Percentiles rank a stretch among this genome's conserved stretches.
phyloP scores from a whole-genome alignment of 2,888 invertebrate species.

The Ophion costatus region DNA sequence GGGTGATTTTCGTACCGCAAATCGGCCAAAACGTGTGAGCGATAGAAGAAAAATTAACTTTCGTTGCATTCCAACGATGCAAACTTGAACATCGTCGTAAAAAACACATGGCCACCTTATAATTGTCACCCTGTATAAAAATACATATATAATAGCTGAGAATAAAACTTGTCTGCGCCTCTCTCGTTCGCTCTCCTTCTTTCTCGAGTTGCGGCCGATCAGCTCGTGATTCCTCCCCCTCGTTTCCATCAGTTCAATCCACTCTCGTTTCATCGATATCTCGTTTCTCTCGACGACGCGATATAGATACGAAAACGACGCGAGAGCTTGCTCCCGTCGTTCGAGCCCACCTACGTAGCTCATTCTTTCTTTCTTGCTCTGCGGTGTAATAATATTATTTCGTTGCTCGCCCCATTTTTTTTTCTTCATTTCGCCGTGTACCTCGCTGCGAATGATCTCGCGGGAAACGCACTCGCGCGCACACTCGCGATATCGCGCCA shows the following conservation, averaged over 20 bases:
- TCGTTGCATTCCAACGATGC: too few species aligned
- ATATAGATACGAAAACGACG: constrained; percentile 69
- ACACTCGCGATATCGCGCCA: neutral
- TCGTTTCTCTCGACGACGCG: constrained; percentile 62
- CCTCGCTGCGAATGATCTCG: neutral
- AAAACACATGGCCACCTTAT: too few species aligned
- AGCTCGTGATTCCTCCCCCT: constrained; percentile 48
- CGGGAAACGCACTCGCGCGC: neutral
- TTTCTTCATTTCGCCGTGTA: neutral
- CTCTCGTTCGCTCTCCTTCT: constrained; percentile 30
- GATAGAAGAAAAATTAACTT: too few species aligned
- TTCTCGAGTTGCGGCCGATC: constrained; percentile 55
- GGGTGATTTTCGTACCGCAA: too few species aligned
- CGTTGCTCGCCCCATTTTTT: constrained; percentile 15
- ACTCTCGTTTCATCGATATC: constrained; percentile 64
- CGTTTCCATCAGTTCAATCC: constrained; percentile 52
- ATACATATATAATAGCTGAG: neutral
- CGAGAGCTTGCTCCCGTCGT: constrained; percentile 41
- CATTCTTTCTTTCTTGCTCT: neutral
- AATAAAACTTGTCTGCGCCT: constrained; percentile 57
- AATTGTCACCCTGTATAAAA: too few species aligned
- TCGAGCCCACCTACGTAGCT: constrained; percentile 60
- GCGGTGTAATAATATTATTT: constrained; percentile 46
- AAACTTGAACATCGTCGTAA: too few species aligned
- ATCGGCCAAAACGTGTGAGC: too few species aligned